Base-by-base conservation (phyloP, 2,113 vertebrate species). In the Trogon melanurus region DNA sequence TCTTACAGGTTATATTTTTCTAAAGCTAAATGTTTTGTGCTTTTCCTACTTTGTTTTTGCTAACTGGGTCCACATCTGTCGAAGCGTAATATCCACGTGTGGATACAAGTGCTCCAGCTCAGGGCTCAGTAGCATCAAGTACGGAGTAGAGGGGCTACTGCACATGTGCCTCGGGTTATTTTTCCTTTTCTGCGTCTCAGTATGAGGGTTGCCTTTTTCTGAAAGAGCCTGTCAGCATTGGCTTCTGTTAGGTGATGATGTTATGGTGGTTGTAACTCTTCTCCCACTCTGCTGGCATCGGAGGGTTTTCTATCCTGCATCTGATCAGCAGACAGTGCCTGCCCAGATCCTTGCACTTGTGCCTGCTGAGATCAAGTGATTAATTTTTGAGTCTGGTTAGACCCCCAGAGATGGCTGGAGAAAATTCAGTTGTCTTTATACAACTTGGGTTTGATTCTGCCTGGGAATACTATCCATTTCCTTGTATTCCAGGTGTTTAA, bases 111-210 rank as follows among this genome's bases (percentile, higher is more conserved):
- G 57, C 73, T 30, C 8, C 30, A 16, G 50, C 72, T 13, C 41
- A 32, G 45, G 65, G 41, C 75, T 89, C 53, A 0, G 57, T 16
- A 30, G 6, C 18, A 6, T 51, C 6, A 26, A 16, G 11, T 7
- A 4, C 25, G 30, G 89, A 58, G 36, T 11, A 26, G 21, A 20
- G n/a, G 41, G 60, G 6, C n/a, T 27, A 0, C 20, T 26, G 36
- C 56, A 29, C 19, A 1, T 25, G 12, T 14, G 0, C 3, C 75
- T 48, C 1, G 0, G 72, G 32, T 67, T 75, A 1, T 5, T 16
- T 66, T 32, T 60, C 65, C 32, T 1, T 4, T 57, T 75, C 86
- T 64, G 34, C n/a, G 3, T 4, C 38, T 34, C 73, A 5, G n/a
- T 1, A 0, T 16, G 64, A 14, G 13, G 47, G 16, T 11, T 32